phyloP scores from a whole-genome alignment of 1,140 invertebrate species.

The Pissodes strobi region DNA sequence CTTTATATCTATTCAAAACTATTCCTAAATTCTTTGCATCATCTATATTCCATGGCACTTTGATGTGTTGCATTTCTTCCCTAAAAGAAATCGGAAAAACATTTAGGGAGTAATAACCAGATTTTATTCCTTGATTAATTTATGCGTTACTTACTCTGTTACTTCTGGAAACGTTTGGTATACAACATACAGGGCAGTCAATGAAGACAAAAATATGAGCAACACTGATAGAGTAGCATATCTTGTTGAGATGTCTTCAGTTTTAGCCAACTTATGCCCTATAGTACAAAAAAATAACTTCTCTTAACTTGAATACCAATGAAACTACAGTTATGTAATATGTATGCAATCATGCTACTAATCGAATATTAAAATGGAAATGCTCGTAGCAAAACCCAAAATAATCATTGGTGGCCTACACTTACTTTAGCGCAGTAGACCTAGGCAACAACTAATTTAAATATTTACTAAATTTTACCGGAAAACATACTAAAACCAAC shows the following conservation, averaged over 20 bases:
- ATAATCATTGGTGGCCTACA: no score
- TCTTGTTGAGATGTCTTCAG: slow-evolving; percentile 52
- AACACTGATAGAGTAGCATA: slow-evolving; percentile 62
- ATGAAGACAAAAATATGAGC: slow-evolving; percentile 68
- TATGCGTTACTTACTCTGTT: slow-evolving; percentile 74
- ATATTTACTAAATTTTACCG: not conserved
- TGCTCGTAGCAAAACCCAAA: no score
- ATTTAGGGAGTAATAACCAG: not conserved
- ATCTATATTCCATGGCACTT: slow-evolving; percentile 91
- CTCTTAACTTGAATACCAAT: no score
- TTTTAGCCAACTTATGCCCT: not conserved
- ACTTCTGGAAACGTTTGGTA: slow-evolving; percentile 82
- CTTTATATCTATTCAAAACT: slow-evolving; percentile 91
- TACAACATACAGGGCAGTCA: slow-evolving; percentile 66
- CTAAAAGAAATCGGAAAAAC: slow-evolving; percentile 64
- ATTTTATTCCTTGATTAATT: slow-evolving; percentile 12
- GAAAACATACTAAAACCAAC: slow-evolving; percentile 12
- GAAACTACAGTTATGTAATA: no score
- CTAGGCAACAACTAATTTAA: no score
- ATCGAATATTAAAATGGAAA: no score
- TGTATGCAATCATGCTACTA: no score
- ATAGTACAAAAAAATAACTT: no score
- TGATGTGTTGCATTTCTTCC: slow-evolving; percentile 85
- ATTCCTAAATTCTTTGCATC: slow-evolving; percentile 94
- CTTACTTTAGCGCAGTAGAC: no score